Conservation (phyloP, 2,113 vertebrate species). For the Euleptes europaea region DNA sequence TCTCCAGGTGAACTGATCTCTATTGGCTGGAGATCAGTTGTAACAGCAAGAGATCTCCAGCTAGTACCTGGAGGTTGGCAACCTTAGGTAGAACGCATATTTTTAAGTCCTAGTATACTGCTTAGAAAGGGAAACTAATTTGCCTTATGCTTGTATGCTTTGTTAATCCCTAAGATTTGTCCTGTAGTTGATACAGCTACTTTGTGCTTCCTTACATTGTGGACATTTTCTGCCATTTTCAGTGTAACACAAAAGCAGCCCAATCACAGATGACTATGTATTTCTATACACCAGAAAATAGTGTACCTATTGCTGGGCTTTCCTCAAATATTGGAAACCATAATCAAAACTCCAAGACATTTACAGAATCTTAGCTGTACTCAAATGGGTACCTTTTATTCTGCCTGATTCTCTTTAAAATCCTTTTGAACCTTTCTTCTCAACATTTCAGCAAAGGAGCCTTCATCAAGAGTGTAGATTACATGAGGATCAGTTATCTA, state of each 20-base stretch:
- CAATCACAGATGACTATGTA: neutral
- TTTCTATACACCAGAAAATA: neutral
- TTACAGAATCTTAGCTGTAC: slow-evolving; percentile 30
- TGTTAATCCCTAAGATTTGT: neutral
- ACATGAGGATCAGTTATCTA: slow-evolving; percentile 22
- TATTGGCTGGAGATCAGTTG: too few species aligned
- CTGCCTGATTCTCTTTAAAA: slow-evolving; percentile 8
- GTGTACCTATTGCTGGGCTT: neutral
- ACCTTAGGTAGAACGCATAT: neutral
- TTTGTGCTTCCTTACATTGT: slow-evolving; percentile 5
- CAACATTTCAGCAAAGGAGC: slow-evolving; percentile 26
- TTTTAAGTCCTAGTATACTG: neutral
- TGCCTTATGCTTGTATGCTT: neutral
- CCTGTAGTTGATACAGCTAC: neutral
- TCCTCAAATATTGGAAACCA: slow-evolving; percentile 34
- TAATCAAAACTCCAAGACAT: neutral
- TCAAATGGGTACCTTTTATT: slow-evolving; percentile 6
- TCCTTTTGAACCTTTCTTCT: neutral
- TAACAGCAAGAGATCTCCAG: too few species aligned
- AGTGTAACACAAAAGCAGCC: slow-evolving; percentile 2
- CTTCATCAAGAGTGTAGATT: slow-evolving; percentile 37
- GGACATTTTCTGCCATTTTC: neutral
- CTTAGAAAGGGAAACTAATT: neutral
- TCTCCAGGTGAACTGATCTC: too few species aligned
- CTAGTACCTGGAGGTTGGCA: too few species aligned